Base-by-base conservation (phyloP, 2,113 vertebrate genomes). In the Urocolius indicus region DNA sequence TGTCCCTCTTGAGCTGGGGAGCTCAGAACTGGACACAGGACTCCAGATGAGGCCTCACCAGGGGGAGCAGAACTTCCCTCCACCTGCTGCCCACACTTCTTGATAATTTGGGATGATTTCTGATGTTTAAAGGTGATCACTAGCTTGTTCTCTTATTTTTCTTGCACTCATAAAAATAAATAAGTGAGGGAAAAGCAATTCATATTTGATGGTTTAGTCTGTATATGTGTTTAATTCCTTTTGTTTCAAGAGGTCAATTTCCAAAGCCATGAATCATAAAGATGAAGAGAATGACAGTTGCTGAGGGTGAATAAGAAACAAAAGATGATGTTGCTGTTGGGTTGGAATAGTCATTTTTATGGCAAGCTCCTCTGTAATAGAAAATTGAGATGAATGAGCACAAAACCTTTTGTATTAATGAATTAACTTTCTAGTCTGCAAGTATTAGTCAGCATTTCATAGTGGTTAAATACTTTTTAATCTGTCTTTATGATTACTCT, bases 341-440 rank as follows among this genome's bases (percentile, higher is more conserved):
- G 84, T 72, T 84, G 48, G 84, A 93, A 65, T 41, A 63, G 17
- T 94, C 6, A n/a, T 45, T 95, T 91, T 78, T 52, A 43, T 74
- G 79, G 75, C 1, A 82, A 58, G 21, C 58, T 94, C 38, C 67
- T 69, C 46, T 77, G 5, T 46, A 86, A 71, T 38, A 66, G 85
- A 62, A 94, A 88, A 92, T 77, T 22, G 59, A 96, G 79, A 93
- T 86, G 55, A 83, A 92, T 92, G 63, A 54, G 29, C 30, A 63
- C 27, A 76, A 79, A 76, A 74, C 90, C 22, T 72, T 71, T 46
- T 32, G 24, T 52, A 18, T 73, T 83, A 77, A 84, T 92, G 82
- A 87, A 54, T 92, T 93, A 84, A 84, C 75, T 86, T 92, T 77
- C 45, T 77, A 32, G 30, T 66, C 79, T 48, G 67, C 71, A 57